These are phyloP conservation scores for Indri indri DNA, from an alignment of 2,113 vertebrate genomes.

Conservation along the genomic window DNA sequence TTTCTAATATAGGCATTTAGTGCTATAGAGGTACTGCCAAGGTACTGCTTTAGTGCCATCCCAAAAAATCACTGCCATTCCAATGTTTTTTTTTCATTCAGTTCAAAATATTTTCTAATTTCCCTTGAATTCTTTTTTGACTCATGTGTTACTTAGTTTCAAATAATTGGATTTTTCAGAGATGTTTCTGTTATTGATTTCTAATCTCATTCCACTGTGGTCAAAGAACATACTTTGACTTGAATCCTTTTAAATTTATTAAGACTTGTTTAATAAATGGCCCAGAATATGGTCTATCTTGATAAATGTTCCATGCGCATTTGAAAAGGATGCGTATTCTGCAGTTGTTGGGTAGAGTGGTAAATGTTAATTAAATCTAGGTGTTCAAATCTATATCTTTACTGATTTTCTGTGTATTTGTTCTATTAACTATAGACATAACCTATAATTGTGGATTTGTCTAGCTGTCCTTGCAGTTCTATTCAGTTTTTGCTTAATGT, in stretches of 20 bases:
- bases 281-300: not conserved
- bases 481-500: not conserved
- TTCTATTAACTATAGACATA: not conserved
- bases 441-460: not conserved
- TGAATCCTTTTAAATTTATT: not conserved
- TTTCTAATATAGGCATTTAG: not conserved
- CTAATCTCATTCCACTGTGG: not conserved
- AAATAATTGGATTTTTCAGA: not conserved
- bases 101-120: not conserved
- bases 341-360: not conserved
- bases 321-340: not conserved
- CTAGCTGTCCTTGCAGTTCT: not conserved
- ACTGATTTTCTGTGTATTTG: not conserved
- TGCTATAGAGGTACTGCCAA: not conserved
- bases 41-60: not conserved
- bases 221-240: constrained; percentile 26
- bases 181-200: not conserved
- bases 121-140: not conserved
- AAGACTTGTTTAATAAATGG: not conserved
- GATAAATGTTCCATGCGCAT: not conserved
- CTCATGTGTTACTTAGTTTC: not conserved
- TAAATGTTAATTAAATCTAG: not conserved
- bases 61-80: too few relatives aligned
- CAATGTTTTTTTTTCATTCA: not conserved
- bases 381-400: not conserved